Percentiles rank a stretch among this genome's conserved stretches.
Evolutionary conservation across 2,113 vertebrate genomes (phyloP).

Genomic region (Uropsilus gracilis): DNA sequence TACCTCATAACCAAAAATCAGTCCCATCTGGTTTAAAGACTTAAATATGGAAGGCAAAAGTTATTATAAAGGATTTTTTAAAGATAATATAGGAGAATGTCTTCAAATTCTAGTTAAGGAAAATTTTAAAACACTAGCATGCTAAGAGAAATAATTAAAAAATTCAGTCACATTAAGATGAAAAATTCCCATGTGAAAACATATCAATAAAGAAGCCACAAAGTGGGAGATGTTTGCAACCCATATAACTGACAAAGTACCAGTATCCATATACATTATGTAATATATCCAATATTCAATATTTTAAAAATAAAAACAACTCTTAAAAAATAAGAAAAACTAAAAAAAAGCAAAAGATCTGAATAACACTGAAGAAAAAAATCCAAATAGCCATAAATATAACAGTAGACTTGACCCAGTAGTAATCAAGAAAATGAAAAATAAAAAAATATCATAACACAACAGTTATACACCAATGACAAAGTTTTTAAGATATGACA

Average conservation of each 20-base stretch:
- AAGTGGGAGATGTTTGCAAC: background rate
- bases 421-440: slow-evolving; percentile 1
- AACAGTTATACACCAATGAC: background rate
- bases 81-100: background rate
- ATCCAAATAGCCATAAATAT: background rate
- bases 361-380: slow-evolving; percentile 1
- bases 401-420: background rate
- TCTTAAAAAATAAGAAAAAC: background rate
- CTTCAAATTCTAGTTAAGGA: background rate
- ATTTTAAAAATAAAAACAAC: background rate
- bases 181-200: background rate
- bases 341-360: background rate
- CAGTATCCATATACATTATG: background rate
- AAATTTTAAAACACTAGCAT: slow-evolving; percentile 8
- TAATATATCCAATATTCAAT: background rate
- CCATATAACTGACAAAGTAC: slow-evolving; percentile 5
- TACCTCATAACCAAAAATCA: slow-evolving; percentile 4
- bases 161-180: background rate
- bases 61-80: background rate
- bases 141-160: slow-evolving; percentile 27
- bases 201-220: background rate
- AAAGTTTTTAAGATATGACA: background rate
- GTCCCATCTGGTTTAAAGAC: slow-evolving; percentile 67
- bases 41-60: background rate
- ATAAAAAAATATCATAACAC: slow-evolving; percentile 15